Conservation (phyloP, 1,140 invertebrate species). For the Zaprionus nigranus region DNA sequence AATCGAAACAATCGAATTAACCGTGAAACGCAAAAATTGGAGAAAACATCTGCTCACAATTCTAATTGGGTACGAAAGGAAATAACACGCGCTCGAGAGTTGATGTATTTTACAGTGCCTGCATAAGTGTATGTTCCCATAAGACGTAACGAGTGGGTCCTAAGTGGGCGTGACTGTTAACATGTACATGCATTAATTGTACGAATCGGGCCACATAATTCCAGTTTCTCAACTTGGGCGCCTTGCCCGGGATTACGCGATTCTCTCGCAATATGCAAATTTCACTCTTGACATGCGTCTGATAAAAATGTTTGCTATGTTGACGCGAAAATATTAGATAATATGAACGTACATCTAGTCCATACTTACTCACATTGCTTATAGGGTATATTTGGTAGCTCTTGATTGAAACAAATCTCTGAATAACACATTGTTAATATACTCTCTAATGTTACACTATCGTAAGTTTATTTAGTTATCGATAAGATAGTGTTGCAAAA, state of each 20-base stretch:
- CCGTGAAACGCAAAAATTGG: conserved; percentile 7
- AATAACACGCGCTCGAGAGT: conserved; percentile 12
- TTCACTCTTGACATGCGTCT: conserved; percentile 15
- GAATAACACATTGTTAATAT: too few species aligned
- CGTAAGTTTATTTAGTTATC: too few species aligned
- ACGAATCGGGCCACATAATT: conserved; percentile 44
- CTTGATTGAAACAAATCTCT: background rate
- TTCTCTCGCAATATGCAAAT: conserved; percentile 34
- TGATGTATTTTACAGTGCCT: conserved; percentile 16
- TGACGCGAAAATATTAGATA: background rate
- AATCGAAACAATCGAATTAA: conserved; percentile 6
- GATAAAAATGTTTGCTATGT: background rate
- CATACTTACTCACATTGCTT: background rate
- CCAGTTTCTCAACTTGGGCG: background rate
- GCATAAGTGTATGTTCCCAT: conserved; percentile 12
- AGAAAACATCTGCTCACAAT: background rate
- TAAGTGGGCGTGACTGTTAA: conserved; percentile 13
- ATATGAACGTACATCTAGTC: background rate
- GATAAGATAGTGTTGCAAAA: too few species aligned
- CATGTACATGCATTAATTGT: conserved; percentile 66
- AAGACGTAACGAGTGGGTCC: conserved; percentile 11
- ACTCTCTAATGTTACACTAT: too few species aligned
- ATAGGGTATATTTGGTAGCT: background rate
- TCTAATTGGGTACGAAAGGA: background rate
- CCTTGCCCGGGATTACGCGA: background rate